A percentile compares a stretch with the other conserved stretches of the same genome.
phyloP scores from a whole-genome alignment of 2,888 invertebrate genomes.

The Xestia c-nigrum region DNA sequence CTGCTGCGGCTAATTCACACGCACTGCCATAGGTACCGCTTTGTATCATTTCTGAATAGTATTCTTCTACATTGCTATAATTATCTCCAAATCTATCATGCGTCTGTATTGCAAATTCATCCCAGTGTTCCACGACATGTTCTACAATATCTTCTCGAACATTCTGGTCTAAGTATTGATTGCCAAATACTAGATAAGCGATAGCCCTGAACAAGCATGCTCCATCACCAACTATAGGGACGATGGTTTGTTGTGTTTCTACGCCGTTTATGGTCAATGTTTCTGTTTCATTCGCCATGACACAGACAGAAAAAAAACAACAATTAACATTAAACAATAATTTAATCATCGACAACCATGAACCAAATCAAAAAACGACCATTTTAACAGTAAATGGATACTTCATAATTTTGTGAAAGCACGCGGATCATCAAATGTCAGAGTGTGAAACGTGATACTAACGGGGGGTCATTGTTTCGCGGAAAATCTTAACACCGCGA shows the following conservation, averaged over 20 bases:
- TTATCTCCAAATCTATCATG: not conserved
- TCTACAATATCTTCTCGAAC: not conserved
- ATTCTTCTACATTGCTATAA: not conserved
- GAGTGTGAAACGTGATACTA: not conserved
- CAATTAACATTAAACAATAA: not conserved
- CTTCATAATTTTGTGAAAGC: not conserved
- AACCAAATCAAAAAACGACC: not conserved
- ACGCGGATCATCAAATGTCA: too few relatives aligned
- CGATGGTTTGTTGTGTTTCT: not conserved
- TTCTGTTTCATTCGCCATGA: constrained; percentile 2
- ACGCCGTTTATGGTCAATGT: not conserved
- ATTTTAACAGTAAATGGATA: not conserved
- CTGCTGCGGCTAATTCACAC: constrained; percentile 5
- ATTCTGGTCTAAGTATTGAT: constrained; percentile 9
- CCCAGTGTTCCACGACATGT: not conserved
- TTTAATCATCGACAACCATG: constrained; percentile 1
- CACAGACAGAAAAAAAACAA: not conserved
- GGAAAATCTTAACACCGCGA: constrained; percentile 16
- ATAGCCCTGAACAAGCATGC: constrained; percentile 4
- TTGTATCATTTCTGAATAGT: not conserved
- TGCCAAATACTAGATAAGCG: not conserved
- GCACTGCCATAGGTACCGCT: not conserved
- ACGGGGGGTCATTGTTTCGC: not conserved
- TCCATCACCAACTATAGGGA: constrained; percentile 5
- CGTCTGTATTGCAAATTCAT: constrained; percentile 8